A percentile compares a stretch with the other conserved stretches of the same genome.
Evolutionary conservation across 2,113 vertebrate genomes (phyloP).

Genomic region (Sinocyclocheilus maitianheensis): DNA sequence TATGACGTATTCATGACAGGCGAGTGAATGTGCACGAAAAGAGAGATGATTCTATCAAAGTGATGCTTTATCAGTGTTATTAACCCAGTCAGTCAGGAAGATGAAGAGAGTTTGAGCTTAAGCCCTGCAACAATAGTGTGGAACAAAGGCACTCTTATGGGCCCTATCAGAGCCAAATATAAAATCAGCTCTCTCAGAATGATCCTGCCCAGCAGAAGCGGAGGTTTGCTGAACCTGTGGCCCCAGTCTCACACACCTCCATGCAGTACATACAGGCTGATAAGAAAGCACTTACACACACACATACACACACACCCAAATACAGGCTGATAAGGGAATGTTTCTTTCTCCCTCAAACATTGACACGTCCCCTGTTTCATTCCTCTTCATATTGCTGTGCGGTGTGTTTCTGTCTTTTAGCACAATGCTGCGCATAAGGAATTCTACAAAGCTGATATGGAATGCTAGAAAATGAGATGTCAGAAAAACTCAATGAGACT

Average conservation of each 20-base stretch:
- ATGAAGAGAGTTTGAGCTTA: slow-evolving; percentile 81
- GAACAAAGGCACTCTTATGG: slow-evolving; percentile 80
- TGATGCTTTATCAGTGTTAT: slow-evolving; percentile 79
- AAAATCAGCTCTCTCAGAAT: slow-evolving; percentile 79
- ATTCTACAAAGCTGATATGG: slow-evolving; percentile 12
- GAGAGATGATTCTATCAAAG: slow-evolving; percentile 81
- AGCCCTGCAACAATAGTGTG: slow-evolving; percentile 77
- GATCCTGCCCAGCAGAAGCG: slow-evolving; percentile 76
- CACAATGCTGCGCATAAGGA: slow-evolving; percentile 13
- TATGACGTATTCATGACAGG: slow-evolving; percentile 41
- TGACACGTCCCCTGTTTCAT: slow-evolving; percentile 43
- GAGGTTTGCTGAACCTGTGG: slow-evolving; percentile 75
- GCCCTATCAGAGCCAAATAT: slow-evolving; percentile 81
- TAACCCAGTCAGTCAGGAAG: slow-evolving; percentile 76
- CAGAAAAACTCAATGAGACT: slow-evolving; percentile 26
- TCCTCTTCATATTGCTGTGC: neutral
- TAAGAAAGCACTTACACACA: slow-evolving; percentile 56
- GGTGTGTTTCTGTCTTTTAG: neutral
- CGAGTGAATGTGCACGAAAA: slow-evolving; percentile 57
- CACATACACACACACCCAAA: slow-evolving; percentile 53
- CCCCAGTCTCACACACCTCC: slow-evolving; percentile 44
- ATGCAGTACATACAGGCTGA: slow-evolving; percentile 45
- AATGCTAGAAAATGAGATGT: slow-evolving; percentile 33
- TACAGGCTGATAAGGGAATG: slow-evolving; percentile 50
- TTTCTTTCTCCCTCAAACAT: slow-evolving; percentile 52